Base-by-base conservation (phyloP, 2,113 vertebrate genomes). In the Pteronura brasiliensis region DNA sequence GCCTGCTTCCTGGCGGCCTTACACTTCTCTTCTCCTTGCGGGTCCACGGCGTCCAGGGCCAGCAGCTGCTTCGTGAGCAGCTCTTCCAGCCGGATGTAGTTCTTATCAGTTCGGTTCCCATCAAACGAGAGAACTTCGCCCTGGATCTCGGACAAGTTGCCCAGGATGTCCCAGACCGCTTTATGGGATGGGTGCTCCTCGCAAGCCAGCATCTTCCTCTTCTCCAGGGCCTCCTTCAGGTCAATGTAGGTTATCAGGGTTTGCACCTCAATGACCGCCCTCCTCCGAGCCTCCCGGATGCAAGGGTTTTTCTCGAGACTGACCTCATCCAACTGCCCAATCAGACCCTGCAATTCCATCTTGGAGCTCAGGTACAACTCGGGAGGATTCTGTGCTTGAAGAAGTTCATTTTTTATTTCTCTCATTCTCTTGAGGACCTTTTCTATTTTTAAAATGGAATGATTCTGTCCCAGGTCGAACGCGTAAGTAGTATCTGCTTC, bases 21-120 rank as follows among this genome's bases (percentile, higher is more conserved):
- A 63, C 99, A 99, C 25, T 93, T 97, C 96, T 99, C 99, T 1
- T 99, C 99, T 0, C 99, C 99, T 94, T 99, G 99, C 0, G 99
- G 99, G 98, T 99, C 99, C 81, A 99, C 99, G 0, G 99, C 99
- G 71, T 99, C 99, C 80, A 99, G 99, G 5, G 99, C 98, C 83
- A 99, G 99, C 93, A 99, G 99, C 90, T 99, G 99, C 93, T 99
- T 99, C 42, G 99, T 99, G 95, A 99, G 99, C 77, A 99, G 99
- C 98, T 99, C 99, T 97, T 99, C 99, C 98, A 99, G 97, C 5
- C 99, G 98, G 98, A 99, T 99, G 98, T 99, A 99, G 98, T 99
- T 99, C 99, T 99, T 99, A 98, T 99, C 99, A 0, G 98, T 98
- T 96, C 99, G 99, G 91, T 99, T 99, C 18, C 99, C 99, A 23